Evolutionary conservation across 1,140 invertebrate species (phyloP).

Genomic region (Thaumetopoea pityocampa): DNA sequence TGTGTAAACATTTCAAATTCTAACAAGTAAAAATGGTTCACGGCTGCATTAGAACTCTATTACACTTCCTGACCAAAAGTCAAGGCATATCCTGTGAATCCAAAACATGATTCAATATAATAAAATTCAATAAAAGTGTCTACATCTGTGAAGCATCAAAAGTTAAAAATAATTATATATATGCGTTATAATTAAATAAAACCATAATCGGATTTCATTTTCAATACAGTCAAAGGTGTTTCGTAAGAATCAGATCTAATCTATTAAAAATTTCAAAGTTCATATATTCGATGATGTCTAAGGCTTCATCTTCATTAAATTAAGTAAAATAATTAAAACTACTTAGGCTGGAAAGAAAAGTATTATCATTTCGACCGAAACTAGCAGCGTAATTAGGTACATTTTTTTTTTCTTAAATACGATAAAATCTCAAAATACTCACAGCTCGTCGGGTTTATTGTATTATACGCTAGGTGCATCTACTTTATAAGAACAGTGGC

Average conservation of each 20-base stretch:
- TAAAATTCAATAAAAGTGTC: too few species aligned
- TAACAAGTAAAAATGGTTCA: too few species aligned
- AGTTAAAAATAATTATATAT: too few species aligned
- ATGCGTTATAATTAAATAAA: too few species aligned
- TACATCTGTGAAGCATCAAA: too few species aligned
- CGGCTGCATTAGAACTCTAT: too few species aligned
- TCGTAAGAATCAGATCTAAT: slow-evolving; percentile 38
- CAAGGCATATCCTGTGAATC: too few species aligned
- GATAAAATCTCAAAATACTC: slow-evolving; percentile 76
- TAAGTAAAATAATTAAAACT: slow-evolving; percentile 57
- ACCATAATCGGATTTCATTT: too few species aligned
- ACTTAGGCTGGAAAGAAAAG: slow-evolving; percentile 71
- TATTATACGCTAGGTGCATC: slow-evolving; percentile 73
- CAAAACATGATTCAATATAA: too few species aligned
- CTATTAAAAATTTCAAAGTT: slow-evolving; percentile 34
- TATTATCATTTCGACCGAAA: slow-evolving; percentile 63
- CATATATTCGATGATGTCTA: slow-evolving; percentile 44
- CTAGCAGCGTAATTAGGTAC: slow-evolving; percentile 42
- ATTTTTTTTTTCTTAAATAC: slow-evolving; percentile 68
- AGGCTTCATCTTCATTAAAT: slow-evolving; percentile 35
- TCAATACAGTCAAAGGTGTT: slow-evolving; percentile 17
- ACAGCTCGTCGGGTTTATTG: slow-evolving; percentile 75
- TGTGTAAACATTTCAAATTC: too few species aligned
- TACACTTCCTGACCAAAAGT: too few species aligned
- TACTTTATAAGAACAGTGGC: slow-evolving; percentile 75